These are phyloP conservation scores for Neolamprologus longior DNA, from an alignment of 2,113 vertebrate genomes.

Conservation along the genomic window DNA sequence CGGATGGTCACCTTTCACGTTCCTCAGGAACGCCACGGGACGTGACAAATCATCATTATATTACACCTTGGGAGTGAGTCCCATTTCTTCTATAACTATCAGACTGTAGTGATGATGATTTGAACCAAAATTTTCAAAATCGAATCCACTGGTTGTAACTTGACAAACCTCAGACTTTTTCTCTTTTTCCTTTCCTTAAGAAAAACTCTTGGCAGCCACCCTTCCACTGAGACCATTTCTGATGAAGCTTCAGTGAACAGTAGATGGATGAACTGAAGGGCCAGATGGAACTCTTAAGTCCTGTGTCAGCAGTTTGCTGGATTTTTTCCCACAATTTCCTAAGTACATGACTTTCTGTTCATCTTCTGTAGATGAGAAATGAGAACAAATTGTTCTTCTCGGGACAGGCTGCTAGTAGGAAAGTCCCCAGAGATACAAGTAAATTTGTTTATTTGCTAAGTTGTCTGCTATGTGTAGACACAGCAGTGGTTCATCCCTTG, in stretches of 20 bases:
- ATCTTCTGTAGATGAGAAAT: neutral
- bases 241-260: neutral
- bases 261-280: neutral
- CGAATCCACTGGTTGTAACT: neutral
- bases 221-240: neutral
- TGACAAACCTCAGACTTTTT: neutral
- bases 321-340: neutral
- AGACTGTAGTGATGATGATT: neutral
- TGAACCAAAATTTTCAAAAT: neutral
- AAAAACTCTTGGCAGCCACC: neutral
- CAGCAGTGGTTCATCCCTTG: neutral
- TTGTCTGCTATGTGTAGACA: neutral
- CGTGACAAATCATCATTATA: accelerated
- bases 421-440: neutral
- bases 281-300: neutral
- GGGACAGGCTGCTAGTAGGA: neutral
- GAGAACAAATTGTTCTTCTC: neutral
- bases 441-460: neutral
- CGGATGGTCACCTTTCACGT: neutral
- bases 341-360: neutral
- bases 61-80: neutral
- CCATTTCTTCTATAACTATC: neutral
- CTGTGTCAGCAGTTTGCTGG: neutral
- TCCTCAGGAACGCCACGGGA: accelerated
- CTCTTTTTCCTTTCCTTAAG: neutral